Evolutionary conservation across 2,888 invertebrate species (phyloP).

Genomic region (Caenorhabditis virilis): DNA sequence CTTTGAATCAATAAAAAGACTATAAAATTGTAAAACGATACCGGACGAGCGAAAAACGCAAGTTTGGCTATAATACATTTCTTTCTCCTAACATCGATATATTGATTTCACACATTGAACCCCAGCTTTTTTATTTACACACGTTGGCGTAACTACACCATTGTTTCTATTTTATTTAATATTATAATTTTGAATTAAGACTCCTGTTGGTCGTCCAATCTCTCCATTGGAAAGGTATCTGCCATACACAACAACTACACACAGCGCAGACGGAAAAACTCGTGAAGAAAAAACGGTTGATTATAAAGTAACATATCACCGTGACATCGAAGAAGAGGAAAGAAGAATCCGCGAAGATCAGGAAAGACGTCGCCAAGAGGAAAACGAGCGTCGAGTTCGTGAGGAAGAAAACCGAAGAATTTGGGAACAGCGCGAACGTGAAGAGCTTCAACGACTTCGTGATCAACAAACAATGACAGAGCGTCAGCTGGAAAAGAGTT

Average conservation of each 20-base stretch:
- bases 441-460: constrained; percentile 56
- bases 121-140: not conserved
- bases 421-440: constrained; percentile 60
- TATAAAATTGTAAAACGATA: too few relatives aligned
- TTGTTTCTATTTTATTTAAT: too few relatives aligned
- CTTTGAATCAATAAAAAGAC: too few relatives aligned
- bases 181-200: constrained; percentile 27
- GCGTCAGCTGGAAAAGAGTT: constrained; percentile 48
- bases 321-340: constrained; percentile 66
- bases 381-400: constrained; percentile 43
- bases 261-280: constrained; percentile 45
- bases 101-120: too few relatives aligned
- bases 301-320: constrained; percentile 48
- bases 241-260: constrained; percentile 40
- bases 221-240: constrained; percentile 49
- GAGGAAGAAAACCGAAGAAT: constrained; percentile 62
- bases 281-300: constrained; percentile 49
- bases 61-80: too few relatives aligned
- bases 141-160: too few relatives aligned
- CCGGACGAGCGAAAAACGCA: too few relatives aligned
- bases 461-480: constrained; percentile 57
- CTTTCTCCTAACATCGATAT: too few relatives aligned
- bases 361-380: constrained; percentile 38
- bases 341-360: constrained; percentile 62
- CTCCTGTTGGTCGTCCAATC: constrained; percentile 38